Percentiles rank a stretch among this genome's conserved stretches.
These are phyloP conservation scores for Smutsia temminckii DNA, from an alignment of 2,797 vertebrate genomes.

Conservation along the genomic window DNA sequence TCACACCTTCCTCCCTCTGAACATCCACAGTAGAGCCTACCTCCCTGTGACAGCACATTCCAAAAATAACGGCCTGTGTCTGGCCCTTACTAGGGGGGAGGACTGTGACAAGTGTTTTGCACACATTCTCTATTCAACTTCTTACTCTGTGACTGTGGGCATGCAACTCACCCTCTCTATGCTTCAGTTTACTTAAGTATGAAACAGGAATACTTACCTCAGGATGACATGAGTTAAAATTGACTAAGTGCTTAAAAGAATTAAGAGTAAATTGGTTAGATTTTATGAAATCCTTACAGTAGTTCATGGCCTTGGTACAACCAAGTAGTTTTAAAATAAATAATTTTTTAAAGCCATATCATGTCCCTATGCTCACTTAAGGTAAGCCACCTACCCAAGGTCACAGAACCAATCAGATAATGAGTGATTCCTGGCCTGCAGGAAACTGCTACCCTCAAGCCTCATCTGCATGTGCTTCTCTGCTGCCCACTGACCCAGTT, in stretches of 20 bases:
- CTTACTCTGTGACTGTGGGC: background rate
- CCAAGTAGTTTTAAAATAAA: background rate
- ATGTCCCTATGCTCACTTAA: background rate
- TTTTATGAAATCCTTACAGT: background rate
- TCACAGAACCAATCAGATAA: background rate
- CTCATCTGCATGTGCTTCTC: background rate
- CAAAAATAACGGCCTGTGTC: background rate
- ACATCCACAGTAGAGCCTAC: background rate
- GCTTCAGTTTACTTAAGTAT: background rate
- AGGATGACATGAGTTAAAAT: background rate
- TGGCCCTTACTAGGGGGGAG: background rate
- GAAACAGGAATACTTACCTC: background rate
- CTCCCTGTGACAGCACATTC: background rate
- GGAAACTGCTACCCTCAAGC: background rate
- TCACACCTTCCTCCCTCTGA: background rate
- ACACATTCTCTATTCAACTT: constrained; percentile 17
- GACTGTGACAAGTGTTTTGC: background rate
- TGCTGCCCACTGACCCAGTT: background rate
- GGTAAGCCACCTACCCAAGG: background rate
- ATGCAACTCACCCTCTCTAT: background rate
- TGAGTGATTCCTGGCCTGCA: background rate
- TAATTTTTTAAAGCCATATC: background rate
- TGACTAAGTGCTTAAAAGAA: background rate
- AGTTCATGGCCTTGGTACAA: background rate
- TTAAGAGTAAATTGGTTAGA: background rate